A percentile compares a stretch with the other conserved stretches of the same genome.
Conservation (phyloP, 1,140 invertebrate species). For the Limonius californicus region DNA sequence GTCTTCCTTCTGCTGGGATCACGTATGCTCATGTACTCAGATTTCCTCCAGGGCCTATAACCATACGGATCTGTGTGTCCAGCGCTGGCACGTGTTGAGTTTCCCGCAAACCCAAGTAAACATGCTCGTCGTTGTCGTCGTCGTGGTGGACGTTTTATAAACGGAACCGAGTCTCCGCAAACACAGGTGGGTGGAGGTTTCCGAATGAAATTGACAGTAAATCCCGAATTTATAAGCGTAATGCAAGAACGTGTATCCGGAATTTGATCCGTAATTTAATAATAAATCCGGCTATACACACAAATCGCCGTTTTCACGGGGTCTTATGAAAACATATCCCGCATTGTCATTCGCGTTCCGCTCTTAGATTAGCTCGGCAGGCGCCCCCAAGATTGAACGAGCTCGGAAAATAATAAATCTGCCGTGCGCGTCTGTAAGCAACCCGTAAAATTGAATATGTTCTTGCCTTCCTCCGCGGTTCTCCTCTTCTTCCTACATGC, state of each 20-base stretch:
- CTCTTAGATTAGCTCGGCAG: constrained; percentile 26
- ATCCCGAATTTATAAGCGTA: neutral
- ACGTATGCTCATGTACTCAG: constrained; percentile 2
- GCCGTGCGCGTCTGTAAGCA: constrained; percentile 26
- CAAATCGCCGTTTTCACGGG: constrained; percentile 8
- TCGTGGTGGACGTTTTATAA: neutral
- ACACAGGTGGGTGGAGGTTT: too few relatives aligned
- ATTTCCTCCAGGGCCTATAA: constrained; percentile 4
- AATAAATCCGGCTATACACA: constrained; percentile 3
- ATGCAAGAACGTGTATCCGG: neutral
- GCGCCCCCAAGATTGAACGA: constrained; percentile 27
- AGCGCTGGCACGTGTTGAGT: neutral
- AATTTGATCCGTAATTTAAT: constrained; percentile 2
- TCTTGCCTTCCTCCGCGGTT: constrained; percentile 21
- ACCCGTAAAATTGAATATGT: constrained; percentile 33
- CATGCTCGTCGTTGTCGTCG: neutral
- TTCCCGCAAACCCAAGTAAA: neutral
- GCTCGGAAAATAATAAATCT: constrained; percentile 31
- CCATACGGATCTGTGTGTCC: constrained; percentile 2
- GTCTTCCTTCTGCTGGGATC: neutral
- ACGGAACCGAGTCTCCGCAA: neutral
- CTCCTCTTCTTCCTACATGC: neutral
- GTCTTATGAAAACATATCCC: constrained; percentile 10
- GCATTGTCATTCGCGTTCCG: constrained; percentile 24
- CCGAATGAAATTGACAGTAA: neutral